Evolutionary conservation across 2,888 invertebrate species (phyloP).

Genomic region (Spialia ferax): DNA sequence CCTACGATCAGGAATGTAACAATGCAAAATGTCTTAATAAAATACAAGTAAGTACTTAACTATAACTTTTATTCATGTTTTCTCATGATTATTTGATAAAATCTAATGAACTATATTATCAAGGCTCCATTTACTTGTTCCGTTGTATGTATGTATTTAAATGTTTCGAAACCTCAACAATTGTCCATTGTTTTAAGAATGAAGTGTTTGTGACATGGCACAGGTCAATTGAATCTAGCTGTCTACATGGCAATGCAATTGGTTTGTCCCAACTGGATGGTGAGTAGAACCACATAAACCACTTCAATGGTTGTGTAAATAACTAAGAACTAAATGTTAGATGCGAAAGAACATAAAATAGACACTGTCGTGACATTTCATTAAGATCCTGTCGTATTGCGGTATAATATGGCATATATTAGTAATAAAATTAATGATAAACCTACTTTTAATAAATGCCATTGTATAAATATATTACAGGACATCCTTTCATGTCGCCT

Average conservation of each 20-base stretch:
- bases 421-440: constrained; percentile 3
- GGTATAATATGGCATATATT: not conserved
- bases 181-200: constrained; percentile 32
- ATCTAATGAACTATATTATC: constrained; percentile 44
- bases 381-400: not conserved
- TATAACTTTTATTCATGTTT: constrained; percentile 9
- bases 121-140: constrained; percentile 42
- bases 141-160: constrained; percentile 19
- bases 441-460: not conserved
- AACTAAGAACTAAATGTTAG: no score
- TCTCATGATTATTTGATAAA: constrained; percentile 33
- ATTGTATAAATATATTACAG: not conserved
- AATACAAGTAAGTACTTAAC: not conserved
- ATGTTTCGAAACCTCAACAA: constrained; percentile 31
- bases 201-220: constrained; percentile 5
- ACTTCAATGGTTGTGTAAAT: no score
- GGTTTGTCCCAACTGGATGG: not conserved
- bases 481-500: constrained; percentile 7
- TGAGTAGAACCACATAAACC: no score
- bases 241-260: no score
- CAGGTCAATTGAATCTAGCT: not conserved
- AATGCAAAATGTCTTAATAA: no score
- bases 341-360: no score
- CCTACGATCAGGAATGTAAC: no score
- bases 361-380: not conserved